Evolutionary conservation across 2,888 invertebrate species (phyloP), one percentile per base, ranked within the genome.

Genomic region (Apotomis turbidana): DNA sequence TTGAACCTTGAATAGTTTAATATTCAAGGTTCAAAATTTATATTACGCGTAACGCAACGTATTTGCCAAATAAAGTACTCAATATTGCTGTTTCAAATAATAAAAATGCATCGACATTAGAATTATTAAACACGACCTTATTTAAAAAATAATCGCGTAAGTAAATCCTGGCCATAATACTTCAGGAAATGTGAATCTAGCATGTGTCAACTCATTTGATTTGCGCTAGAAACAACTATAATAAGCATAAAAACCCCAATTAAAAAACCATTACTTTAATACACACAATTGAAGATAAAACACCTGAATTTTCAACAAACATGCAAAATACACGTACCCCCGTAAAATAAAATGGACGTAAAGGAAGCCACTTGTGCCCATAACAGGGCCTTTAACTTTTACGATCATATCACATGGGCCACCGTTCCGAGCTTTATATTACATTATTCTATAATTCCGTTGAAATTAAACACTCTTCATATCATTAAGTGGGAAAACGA

Each of bases 341-440:
- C 54, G n/a, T 71, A 66, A 71, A 66, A 71, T 66, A 55, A 71
- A 71, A 49, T 36, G 66, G 38, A 66, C 46, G 27, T 55, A 71
- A 69, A 57, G 62, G 66, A 61, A 68, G 67, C 71, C 67, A 68
- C 55, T 70, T 55, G 8, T 10, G 49, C 6, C 55, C 69, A 49
- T 71, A 71, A 67, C 71, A 41, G 9, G 5, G 57, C 67, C 71
- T 71, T 64, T 71, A 71, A 71, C 72, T 59, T 72, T 72, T 71
- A 71, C 36, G 71, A 41, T 10, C 68, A 62, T 44, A 59, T 63
- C 68, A 68, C 67, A 58, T 63, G 66, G 51, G 58, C 52, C 8
- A 12, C 8, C n/a, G 59, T 13, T 68, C 27, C 71, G 54, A 61
- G 68, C 72, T 63, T 72, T 68, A 68, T 68, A 54, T 68, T 59